Evolutionary conservation across 2,888 invertebrate genomes (phyloP), one percentile per base, ranked within the genome.

Genomic region (Clitarchus hookeri): DNA sequence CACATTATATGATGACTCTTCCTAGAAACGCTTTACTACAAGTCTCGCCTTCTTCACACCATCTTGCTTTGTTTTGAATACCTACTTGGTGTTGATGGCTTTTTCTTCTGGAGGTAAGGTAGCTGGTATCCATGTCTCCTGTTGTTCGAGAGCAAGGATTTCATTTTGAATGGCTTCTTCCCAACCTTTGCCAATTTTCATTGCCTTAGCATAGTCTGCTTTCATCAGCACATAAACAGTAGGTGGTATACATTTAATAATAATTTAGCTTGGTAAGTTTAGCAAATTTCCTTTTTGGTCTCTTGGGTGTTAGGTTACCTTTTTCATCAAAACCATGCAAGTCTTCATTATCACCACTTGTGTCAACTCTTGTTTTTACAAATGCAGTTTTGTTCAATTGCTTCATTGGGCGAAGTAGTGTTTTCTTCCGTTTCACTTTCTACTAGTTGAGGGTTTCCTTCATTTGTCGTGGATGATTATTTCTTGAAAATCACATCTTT

Each of bases 31-130:
- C 65, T 65, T 65, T 16, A 23, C 65, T 8, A 65, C 65, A 65
- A 65, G 65, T 65, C 65, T 65, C 65, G n/a, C 65, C 65, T 65
- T 65, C 65, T 65, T 65, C 65, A 19, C n/a, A 65, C 65, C 65
- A 65, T 65, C 19, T 65, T 65, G 65, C 65, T 65, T 65, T 23
- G 65, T 65, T 65, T 65, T 65, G n/a, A 65, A 65, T n/a, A 65
- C n/a, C 65, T 23, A 65, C 16, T 23, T 65, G 19, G 65, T 65
- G 65, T 65, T 23, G 3, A 65, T 65, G 65, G 65, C 65, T 9
- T 65, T 65, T 23, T 23, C 65, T 23, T 23, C 65, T 65, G n/a
- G n/a, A 23, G n/a, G 65, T 65, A 23, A 3, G 0, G 6, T 65
- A 23, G n/a, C 65, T 65, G 65, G n/a, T 65, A 19, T 65, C 65